phyloP scores from a whole-genome alignment of 1,140 invertebrate species.

The Drosophila funebris region DNA sequence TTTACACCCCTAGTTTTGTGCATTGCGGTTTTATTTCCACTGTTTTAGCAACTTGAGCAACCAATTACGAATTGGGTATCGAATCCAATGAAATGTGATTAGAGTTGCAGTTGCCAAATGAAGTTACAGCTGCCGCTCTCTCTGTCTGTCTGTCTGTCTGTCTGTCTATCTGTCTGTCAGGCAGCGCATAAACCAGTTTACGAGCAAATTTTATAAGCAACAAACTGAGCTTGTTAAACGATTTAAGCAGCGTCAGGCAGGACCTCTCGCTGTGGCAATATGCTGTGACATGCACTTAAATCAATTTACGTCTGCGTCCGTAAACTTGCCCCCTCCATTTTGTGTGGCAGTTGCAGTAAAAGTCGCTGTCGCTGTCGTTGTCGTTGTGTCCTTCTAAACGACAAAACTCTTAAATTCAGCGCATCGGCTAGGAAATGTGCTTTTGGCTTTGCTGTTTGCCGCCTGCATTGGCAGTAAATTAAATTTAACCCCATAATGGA shows the following conservation, averaged over 20 bases:
- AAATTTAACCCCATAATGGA: constrained; percentile 75
- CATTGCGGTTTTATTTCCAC: neutral
- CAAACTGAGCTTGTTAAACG: constrained; percentile 71
- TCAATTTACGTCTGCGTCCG: constrained; percentile 63
- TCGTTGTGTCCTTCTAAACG: too few species aligned
- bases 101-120: constrained; percentile 31
- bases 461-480: constrained; percentile 62
- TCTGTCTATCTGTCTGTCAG: constrained; percentile 4
- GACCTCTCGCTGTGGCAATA: constrained; percentile 41
- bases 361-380: constrained; percentile 37
- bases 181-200: constrained; percentile 69
- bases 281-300: constrained; percentile 79
- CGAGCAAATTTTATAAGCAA: constrained; percentile 57
- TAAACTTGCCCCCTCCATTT: constrained; percentile 46
- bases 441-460: constrained; percentile 2
- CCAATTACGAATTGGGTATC: constrained; percentile 60
- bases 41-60: constrained; percentile 59
- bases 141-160: neutral
- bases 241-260: constrained; percentile 45
- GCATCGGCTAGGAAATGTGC: constrained; percentile 54
- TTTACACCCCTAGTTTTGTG: neutral
- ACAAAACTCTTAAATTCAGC: constrained; percentile 68
- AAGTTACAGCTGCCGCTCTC: constrained; percentile 11
- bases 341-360: constrained; percentile 31
- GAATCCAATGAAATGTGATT: constrained; percentile 67